Evolutionary conservation across 2,888 invertebrate genomes (phyloP), one percentile per base, ranked within the genome.

Genomic region (Heliconius ismenius): DNA sequence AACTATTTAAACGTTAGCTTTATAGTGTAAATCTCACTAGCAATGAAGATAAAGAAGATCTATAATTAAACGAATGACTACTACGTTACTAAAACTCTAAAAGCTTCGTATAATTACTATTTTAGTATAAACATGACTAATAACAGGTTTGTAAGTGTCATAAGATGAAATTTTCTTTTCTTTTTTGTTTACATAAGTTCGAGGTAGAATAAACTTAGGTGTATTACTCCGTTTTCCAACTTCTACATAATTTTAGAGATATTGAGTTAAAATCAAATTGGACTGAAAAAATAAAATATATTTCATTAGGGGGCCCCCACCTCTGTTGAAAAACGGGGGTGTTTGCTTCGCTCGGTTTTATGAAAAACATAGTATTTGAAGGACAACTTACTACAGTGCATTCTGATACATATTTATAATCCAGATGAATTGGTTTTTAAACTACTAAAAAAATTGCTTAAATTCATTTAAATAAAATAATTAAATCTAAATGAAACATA

Each of bases 31-130:
- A 63, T 18, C 28, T 63, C 63, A 63, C 62, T 64, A 28, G 64
- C 32, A 64, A 32, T 32, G 32, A 32, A 32, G 32, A 32, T 32
- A 32, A 32, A 32, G 32, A 26, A 62, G 4, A 62, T 62, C 62
- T 62, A 62, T 62, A 26, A 62, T 62, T 62, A 64, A 64, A 32
- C 32, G 32, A 21, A 64, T 64, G 21, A 32, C 28, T 64, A 64
- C 64, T 49, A 49, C 18, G 6, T 49, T 49, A 21, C 1, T 64
- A 64, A 32, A 64, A 28, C 64, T 21, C 10, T 18, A 3, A 32
- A 64, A 64, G 64, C 21, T 64, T 62, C 62, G 4, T 63, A 63
- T 62, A 28, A 62, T 62, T 62, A 63, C 0, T 32, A 32, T 63
- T 28, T 26, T 21, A 63, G 4, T 26, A 63, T 63, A 63, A 63